Evolutionary conservation across 2,797 vertebrate species (phyloP).

Genomic region (Pteronotus mesoamericanus): DNA sequence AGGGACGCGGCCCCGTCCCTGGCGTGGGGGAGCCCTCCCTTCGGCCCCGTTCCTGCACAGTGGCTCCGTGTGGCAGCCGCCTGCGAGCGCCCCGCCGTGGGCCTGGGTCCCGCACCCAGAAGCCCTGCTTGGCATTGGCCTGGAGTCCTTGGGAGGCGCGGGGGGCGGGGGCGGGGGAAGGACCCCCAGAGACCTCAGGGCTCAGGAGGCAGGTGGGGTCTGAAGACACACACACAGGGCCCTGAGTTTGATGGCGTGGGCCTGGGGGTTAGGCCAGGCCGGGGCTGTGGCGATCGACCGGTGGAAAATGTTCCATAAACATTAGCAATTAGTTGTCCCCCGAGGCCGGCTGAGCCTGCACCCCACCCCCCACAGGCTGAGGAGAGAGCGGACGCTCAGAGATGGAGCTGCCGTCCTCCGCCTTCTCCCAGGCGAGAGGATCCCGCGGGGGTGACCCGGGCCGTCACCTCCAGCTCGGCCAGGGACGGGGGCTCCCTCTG

Average conservation of each 20-base stretch:
- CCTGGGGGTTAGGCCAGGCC: not conserved
- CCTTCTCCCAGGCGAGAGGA: rapidly evolving
- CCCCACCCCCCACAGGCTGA: not conserved
- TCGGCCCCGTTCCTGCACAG: not conserved
- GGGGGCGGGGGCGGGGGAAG: not conserved
- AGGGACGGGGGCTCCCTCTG: not conserved
- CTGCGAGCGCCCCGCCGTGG: not conserved
- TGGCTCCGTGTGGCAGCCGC: not conserved
- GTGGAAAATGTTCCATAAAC: rapidly evolving
- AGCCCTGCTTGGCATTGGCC: not conserved
- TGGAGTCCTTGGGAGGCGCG: too few relatives aligned
- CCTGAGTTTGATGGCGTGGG: not conserved
- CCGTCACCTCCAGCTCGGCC: not conserved
- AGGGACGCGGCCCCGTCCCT: not conserved
- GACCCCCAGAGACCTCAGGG: too few relatives aligned
- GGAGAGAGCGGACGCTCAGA: rapidly evolving
- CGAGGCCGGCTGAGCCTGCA: not conserved
- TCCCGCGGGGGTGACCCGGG: rapidly evolving
- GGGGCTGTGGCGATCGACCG: too few relatives aligned
- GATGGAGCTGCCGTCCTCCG: rapidly evolving
- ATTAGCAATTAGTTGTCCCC: rapidly evolving
- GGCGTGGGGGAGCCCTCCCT: not conserved
- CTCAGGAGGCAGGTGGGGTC: rapidly evolving
- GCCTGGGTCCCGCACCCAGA: not conserved
- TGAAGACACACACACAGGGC: not conserved